Percentiles rank a stretch among this genome's conserved stretches.
phyloP scores from a whole-genome alignment of 2,113 vertebrate species.

The Ornithorhynchus anatinus region DNA sequence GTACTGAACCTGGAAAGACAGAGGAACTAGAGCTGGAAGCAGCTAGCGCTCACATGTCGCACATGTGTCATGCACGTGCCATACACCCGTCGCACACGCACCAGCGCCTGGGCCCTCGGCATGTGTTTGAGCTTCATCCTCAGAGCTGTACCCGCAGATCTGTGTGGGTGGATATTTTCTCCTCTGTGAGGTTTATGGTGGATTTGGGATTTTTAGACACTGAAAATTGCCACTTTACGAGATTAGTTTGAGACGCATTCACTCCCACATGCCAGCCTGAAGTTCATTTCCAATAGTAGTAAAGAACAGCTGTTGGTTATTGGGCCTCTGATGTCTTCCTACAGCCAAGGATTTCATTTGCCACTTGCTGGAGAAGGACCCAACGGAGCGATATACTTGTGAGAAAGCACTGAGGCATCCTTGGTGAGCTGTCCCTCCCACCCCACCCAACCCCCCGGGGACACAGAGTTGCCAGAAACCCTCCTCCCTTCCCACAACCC shows the following conservation, averaged over 20 bases:
- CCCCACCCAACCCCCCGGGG: no score
- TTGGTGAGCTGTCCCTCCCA: no score
- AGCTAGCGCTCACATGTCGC: not conserved
- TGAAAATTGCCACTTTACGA: constrained; percentile 35
- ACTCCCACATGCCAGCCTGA: constrained; percentile 36
- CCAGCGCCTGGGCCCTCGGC: accelerated
- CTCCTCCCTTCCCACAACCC: no score
- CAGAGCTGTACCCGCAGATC: not conserved
- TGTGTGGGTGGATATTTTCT: constrained; percentile 8
- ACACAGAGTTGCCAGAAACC: no score
- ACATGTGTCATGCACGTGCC: not conserved
- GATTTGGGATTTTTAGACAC: constrained; percentile 25
- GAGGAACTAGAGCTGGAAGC: not conserved
- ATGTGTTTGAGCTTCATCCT: not conserved
- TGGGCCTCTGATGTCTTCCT: constrained; percentile 14
- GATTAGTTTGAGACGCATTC: constrained; percentile 27
- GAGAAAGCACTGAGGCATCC: constrained; percentile 87
- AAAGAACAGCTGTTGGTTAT: constrained; percentile 18
- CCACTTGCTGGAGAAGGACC: constrained; percentile 88
- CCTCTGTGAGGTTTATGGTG: constrained; percentile 6
- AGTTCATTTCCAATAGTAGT: constrained; percentile 28
- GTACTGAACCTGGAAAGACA: not conserved
- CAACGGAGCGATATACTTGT: constrained; percentile 80
- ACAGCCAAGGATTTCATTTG: constrained; percentile 92
- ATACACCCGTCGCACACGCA: not conserved